phyloP scores from a whole-genome alignment of 2,113 vertebrate genomes.

The Tonatia bakeri region DNA sequence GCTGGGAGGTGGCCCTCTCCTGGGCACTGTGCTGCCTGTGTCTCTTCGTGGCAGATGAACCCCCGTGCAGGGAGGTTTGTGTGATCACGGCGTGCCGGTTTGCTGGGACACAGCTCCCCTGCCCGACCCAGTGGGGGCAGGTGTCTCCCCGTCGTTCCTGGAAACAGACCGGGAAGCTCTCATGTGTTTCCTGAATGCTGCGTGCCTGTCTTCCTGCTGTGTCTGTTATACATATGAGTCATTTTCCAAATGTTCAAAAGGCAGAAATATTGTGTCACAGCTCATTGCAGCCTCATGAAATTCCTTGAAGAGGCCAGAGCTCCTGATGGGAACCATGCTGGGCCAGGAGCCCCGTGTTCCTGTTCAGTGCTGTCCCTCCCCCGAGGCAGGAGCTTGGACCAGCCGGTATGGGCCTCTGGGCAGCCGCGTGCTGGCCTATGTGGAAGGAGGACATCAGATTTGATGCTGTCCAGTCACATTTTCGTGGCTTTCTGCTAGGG shows the following conservation, averaged over 20 bases:
- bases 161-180: slow-evolving; percentile 11
- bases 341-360: background rate
- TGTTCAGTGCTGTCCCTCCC: background rate
- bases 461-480: background rate
- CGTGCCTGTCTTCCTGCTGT: slow-evolving; percentile 24
- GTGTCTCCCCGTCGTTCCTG: background rate
- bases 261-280: slow-evolving; percentile 28
- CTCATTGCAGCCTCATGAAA: background rate
- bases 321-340: background rate
- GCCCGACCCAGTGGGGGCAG: no score
- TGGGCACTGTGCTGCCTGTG: background rate
- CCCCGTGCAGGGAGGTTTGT: background rate
- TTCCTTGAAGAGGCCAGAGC: background rate
- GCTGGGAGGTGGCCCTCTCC: background rate
- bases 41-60: background rate
- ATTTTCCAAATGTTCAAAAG: slow-evolving; percentile 59
- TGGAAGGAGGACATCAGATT: background rate
- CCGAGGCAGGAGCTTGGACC: background rate
- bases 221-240: slow-evolving; percentile 21
- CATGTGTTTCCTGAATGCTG: background rate
- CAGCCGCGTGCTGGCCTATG: background rate
- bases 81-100: background rate
- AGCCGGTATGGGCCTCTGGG: background rate
- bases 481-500: background rate
- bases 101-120: background rate